Evolutionary conservation across 2,113 vertebrate genomes (phyloP).

Genomic region (Bufo gargarizans): DNA sequence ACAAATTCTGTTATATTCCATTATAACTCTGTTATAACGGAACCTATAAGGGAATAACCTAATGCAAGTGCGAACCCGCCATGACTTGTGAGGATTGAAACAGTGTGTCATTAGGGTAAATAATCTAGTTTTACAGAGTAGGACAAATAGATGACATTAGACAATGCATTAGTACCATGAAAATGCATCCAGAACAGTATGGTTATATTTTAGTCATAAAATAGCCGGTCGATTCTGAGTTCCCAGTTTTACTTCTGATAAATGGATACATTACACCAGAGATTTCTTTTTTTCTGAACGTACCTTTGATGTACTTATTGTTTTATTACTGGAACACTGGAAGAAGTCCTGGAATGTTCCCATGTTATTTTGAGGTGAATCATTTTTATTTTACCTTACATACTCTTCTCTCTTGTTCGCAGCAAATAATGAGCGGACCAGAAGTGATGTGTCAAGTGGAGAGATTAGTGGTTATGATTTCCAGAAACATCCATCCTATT

Average conservation of each 20-base stretch:
- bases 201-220: neutral
- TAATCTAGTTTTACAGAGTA: neutral
- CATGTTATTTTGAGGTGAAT: slow-evolving; percentile 36
- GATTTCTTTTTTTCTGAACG: neutral
- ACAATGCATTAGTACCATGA: neutral
- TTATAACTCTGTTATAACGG: too few species aligned
- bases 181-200: neutral
- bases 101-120: neutral
- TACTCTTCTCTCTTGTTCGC: slow-evolving; percentile 58
- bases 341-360: neutral
- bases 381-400: slow-evolving; percentile 27
- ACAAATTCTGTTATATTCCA: too few species aligned
- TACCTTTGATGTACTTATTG: neutral
- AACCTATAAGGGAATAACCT: too few species aligned
- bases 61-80: too few species aligned
- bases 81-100: too few species aligned
- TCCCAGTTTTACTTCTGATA: neutral
- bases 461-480: slow-evolving; percentile 76
- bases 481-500: slow-evolving; percentile 78
- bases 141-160: neutral
- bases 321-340: slow-evolving; percentile 27
- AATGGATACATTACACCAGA: neutral
- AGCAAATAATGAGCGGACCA: slow-evolving; percentile 76
- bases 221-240: neutral
- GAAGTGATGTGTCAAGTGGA: slow-evolving; percentile 72